phyloP scores from a whole-genome alignment of 2,888 invertebrate genomes.

The Torymus texanus region DNA sequence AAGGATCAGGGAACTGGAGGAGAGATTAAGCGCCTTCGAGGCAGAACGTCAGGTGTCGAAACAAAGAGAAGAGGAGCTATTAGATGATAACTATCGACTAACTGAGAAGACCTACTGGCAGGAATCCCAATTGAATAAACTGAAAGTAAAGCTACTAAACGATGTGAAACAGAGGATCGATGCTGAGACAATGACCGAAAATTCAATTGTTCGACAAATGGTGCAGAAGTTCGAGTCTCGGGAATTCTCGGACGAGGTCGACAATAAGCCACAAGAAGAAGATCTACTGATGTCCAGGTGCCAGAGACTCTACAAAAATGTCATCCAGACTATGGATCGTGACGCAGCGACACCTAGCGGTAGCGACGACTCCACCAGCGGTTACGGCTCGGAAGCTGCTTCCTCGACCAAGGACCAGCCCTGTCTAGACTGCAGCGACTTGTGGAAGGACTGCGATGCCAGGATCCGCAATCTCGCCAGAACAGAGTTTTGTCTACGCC shows the following conservation, averaged over 20 bases:
- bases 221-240: neutral
- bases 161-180: neutral
- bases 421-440: constrained; percentile 77
- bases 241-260: constrained; percentile 10
- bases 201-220: neutral
- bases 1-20: constrained; percentile 65
- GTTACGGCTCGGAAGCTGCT: too few species aligned
- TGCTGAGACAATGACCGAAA: constrained; percentile 45
- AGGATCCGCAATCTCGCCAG: constrained; percentile 54
- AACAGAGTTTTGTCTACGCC: constrained; percentile 57
- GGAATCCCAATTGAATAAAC: constrained; percentile 63
- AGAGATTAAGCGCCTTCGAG: constrained; percentile 60
- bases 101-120: constrained; percentile 65
- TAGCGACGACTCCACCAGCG: neutral
- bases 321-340: neutral
- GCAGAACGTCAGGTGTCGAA: constrained; percentile 62
- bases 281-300: neutral
- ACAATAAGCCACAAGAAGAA: neutral
- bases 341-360: neutral
- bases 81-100: constrained; percentile 67
- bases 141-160: constrained; percentile 9
- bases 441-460: constrained; percentile 77
- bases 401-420: constrained; percentile 56
- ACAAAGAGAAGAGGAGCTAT: constrained; percentile 66
- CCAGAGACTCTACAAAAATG: constrained; percentile 19